Conservation (phyloP, 2,888 invertebrate genomes). For the Autographa pulchrina region DNA sequence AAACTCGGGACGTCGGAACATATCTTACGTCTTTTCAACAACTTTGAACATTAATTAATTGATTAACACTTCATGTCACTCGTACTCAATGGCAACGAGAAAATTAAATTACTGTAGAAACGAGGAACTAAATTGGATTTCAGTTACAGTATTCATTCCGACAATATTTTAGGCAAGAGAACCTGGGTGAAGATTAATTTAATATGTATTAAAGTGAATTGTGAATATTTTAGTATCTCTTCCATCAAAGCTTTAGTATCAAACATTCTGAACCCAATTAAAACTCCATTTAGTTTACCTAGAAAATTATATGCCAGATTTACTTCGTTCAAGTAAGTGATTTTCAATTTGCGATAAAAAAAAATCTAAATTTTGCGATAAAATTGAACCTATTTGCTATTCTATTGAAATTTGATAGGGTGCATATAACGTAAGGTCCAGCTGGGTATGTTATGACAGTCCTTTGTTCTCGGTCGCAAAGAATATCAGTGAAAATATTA, state of each 20-base stretch:
- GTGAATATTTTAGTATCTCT: conserved; percentile 15
- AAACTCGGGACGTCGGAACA: conserved; percentile 25
- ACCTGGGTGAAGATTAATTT: conserved; percentile 14
- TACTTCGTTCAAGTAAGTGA: background rate
- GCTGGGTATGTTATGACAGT: conserved; percentile 60
- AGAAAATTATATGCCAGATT: background rate
- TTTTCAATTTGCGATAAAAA: background rate
- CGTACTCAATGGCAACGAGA: conserved; percentile 40
- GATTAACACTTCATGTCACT: conserved; percentile 57
- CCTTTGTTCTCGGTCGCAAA: conserved; percentile 65
- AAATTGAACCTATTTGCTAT: conserved; percentile 11
- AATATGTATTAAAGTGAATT: conserved; percentile 25
- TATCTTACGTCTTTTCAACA: conserved; percentile 44
- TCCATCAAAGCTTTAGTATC: conserved; percentile 1
- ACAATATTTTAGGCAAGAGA: conserved; percentile 52
- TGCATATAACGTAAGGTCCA: conserved; percentile 63
- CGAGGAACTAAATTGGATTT: conserved; percentile 46
- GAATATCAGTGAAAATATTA: conserved; percentile 68
- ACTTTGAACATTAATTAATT: conserved; percentile 58
- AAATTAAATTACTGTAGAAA: conserved; percentile 49
- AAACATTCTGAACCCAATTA: background rate
- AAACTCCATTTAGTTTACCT: background rate
- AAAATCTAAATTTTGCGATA: too few species aligned
- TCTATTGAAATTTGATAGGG: conserved; percentile 45
- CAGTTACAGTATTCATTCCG: conserved; percentile 51